Evolutionary conservation across 1,140 invertebrate species (phyloP), one percentile per base, ranked within the genome.

Genomic region (Nautilus pompilius): DNA sequence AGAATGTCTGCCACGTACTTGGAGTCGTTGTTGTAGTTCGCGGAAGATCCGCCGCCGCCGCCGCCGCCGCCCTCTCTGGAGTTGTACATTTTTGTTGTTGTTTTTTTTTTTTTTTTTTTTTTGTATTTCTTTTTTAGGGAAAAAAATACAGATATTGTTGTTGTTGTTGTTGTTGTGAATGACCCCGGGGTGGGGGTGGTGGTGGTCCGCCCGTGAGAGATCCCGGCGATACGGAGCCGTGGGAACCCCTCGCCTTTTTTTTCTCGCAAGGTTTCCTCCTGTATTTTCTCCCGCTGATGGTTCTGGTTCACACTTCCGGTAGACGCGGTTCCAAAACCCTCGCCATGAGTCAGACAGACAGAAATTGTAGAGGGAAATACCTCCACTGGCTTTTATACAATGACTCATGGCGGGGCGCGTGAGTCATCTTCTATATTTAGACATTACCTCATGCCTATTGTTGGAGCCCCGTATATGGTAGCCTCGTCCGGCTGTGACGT

Each of bases 1-100:
- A 78, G 62, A 56, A 78, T 78, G 65, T 74, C 71, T 22, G 76
- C 74, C 62, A 78, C 76, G 69, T 78, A 78, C 65, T 78, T 78
- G 5, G 74, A 73, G 49, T 75, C 74, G 33, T 71, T 68, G 36
- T 66, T 68, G 63, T 71, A 72, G 58, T 41, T 70, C 28, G 58
- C 62, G 53, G 60, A 45, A 22, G 26, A 51, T 15, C 34, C 20
- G n/a, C 15, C 53, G 30, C 34, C 28, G 48, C 10, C 41, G 29
- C 61, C 41, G 59, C 28, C 33, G 30, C 34, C 32, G 17, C 28
- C 15, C 28, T 41, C 22, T 45, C 33, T 29, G 45, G 46, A 63
- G 59, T 24, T 51, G 54, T 61, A 55, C 60, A 46, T 59, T 41
- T 62, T 49, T 53, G 33, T 58, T 49, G 33, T 28, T 8, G 13